Conservation (phyloP, 1,140 invertebrate genomes). For the Drosophila grimshawi region DNA sequence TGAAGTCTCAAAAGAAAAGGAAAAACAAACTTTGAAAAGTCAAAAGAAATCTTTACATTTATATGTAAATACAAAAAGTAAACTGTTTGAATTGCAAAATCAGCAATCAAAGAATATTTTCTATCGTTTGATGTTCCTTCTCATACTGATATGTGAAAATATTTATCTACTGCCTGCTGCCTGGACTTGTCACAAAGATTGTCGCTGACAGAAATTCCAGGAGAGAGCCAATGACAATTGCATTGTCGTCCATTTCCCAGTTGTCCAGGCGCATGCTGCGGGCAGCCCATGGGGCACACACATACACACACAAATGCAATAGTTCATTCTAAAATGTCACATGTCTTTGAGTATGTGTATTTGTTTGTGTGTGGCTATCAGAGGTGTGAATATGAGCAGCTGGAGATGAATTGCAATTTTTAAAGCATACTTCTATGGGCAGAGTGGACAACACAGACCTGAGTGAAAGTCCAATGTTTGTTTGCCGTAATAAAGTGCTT, state of each 20-base stretch:
- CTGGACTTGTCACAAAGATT: slow-evolving; percentile 9
- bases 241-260: slow-evolving; percentile 3
- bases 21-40: neutral
- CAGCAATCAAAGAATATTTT: slow-evolving; percentile 1
- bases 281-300: slow-evolving; percentile 30
- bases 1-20: neutral
- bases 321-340: slow-evolving; percentile 42
- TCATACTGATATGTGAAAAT: slow-evolving; percentile 24
- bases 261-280: slow-evolving; percentile 12
- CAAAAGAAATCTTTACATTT: neutral
- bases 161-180: slow-evolving; percentile 24
- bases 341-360: neutral
- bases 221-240: neutral
- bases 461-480: slow-evolving; percentile 19
- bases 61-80: slow-evolving; percentile 2
- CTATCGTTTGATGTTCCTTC: slow-evolving; percentile 5
- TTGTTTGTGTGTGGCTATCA: neutral
- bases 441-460: neutral
- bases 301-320: slow-evolving; percentile 32
- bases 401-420: slow-evolving; percentile 39
- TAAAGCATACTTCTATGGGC: slow-evolving; percentile 47
- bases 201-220: slow-evolving; percentile 24
- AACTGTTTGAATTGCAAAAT: slow-evolving; percentile 19
- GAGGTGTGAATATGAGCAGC: slow-evolving; percentile 38
- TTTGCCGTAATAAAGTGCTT: slow-evolving; percentile 56